Conservation (phyloP, 2,888 invertebrate species). For the Drosophila pseudotakahashii region DNA sequence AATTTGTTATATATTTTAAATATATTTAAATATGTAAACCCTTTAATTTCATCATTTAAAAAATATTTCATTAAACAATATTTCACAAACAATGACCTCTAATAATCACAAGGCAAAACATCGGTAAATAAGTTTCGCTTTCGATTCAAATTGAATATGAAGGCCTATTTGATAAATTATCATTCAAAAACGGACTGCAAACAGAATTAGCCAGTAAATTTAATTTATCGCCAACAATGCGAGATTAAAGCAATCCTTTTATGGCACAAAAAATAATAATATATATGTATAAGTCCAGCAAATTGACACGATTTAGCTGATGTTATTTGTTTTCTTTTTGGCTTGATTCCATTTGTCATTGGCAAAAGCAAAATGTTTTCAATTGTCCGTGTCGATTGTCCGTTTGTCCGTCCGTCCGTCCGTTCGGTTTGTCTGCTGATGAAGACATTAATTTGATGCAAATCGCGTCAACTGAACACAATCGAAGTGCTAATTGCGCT, state of each 20-base stretch:
- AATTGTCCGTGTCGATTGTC: slow-evolving; percentile 38
- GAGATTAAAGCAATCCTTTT: slow-evolving; percentile 5
- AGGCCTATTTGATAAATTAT: slow-evolving; percentile 6
- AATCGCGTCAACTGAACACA: slow-evolving; percentile 78
- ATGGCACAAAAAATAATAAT: too few relatives aligned
- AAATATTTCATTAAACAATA: too few relatives aligned
- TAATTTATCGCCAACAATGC: neutral
- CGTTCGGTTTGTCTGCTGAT: slow-evolving; percentile 55
- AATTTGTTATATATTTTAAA: too few relatives aligned
- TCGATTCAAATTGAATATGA: neutral
- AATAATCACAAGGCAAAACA: too few relatives aligned
- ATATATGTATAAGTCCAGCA: neutral
- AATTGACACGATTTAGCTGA: neutral
- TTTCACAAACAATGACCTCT: too few relatives aligned
- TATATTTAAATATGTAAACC: too few relatives aligned
- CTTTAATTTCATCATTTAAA: too few relatives aligned
- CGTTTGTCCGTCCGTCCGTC: slow-evolving; percentile 1
- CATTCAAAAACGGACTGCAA: slow-evolving; percentile 14
- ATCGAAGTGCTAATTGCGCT: slow-evolving; percentile 82
- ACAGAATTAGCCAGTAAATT: slow-evolving; percentile 12
- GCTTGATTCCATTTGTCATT: slow-evolving; percentile 22
- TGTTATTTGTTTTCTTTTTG: slow-evolving; percentile 13
- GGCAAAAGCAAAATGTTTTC: slow-evolving; percentile 29
- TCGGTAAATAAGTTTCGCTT: neutral
- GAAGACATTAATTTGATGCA: slow-evolving; percentile 81